A percentile compares a stretch with the other conserved stretches of the same genome.
These are phyloP conservation scores for Elgaria multicarinata DNA, from an alignment of 2,113 vertebrate genomes.

Conservation along the genomic window DNA sequence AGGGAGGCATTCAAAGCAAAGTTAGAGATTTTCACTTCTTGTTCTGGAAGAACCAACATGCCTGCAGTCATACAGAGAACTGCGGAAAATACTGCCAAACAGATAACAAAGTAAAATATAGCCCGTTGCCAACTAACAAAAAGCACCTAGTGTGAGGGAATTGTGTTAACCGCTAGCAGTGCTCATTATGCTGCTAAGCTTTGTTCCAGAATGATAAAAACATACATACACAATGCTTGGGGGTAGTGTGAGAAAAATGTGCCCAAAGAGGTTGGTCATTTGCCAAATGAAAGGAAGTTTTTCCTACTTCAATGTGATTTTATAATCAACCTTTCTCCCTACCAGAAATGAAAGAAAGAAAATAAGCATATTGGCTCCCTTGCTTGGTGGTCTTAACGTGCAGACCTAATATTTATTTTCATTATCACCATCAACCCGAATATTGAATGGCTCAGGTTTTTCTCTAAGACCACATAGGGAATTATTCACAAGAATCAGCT, in stretches of 20 bases:
- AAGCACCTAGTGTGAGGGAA: slow-evolving; percentile 47
- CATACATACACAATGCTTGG: slow-evolving; percentile 8
- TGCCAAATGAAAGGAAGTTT: slow-evolving; percentile 39
- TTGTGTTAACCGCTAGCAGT: slow-evolving; percentile 43
- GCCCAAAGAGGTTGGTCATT: not conserved
- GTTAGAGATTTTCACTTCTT: slow-evolving; percentile 47
- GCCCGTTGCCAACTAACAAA: slow-evolving; percentile 41
- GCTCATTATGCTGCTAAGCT: slow-evolving; percentile 37
- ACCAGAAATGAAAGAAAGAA: slow-evolving; percentile 22
- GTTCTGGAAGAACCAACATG: slow-evolving; percentile 29
- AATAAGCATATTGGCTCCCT: slow-evolving; percentile 25
- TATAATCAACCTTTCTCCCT: slow-evolving; percentile 37
- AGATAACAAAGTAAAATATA: slow-evolving; percentile 53
- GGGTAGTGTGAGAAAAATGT: slow-evolving; percentile 25
- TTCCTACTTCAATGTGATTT: slow-evolving; percentile 12
- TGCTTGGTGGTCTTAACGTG: slow-evolving; percentile 35
- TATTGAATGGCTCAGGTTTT: slow-evolving; percentile 10
- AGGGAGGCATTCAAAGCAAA: slow-evolving; percentile 42
- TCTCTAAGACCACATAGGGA: not conserved
- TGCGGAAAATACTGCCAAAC: slow-evolving; percentile 47
- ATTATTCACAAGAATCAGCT: not conserved
- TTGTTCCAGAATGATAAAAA: slow-evolving; percentile 51
- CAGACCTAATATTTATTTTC: not conserved
- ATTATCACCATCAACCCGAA: slow-evolving; percentile 22
- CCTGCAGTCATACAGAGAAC: slow-evolving; percentile 41